These are phyloP conservation scores for Sepioteuthis lessoniana DNA, from an alignment of 2,888 invertebrate species.

Conservation along the genomic window DNA sequence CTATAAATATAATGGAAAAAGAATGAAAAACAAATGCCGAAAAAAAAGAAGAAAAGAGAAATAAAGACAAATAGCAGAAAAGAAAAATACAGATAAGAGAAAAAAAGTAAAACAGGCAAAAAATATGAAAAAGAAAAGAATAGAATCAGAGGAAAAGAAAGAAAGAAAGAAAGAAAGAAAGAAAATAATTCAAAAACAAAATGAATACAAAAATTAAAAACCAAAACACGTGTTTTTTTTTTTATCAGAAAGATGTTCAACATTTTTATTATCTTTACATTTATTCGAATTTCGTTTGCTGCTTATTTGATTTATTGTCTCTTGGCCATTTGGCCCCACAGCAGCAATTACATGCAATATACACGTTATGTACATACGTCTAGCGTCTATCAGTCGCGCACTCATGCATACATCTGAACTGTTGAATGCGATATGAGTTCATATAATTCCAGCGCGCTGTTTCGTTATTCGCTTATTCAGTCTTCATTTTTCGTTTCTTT, in stretches of 20 bases:
- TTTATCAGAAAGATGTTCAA: slow-evolving; percentile 23
- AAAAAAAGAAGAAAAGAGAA: not conserved
- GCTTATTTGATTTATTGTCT: not conserved
- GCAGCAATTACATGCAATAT: not conserved
- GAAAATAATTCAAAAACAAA: not conserved
- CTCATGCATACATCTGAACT: not conserved
- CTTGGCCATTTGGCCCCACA: not conserved
- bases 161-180: not conserved
- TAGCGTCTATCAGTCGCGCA: not conserved
- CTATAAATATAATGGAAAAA: not conserved
- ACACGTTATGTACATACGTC: not conserved
- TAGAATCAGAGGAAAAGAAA: not conserved
- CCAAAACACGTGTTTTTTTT: not conserved
- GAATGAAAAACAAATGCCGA: not conserved
- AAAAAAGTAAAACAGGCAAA: not conserved
- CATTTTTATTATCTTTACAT: slow-evolving; percentile 33
- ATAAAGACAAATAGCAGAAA: not conserved
- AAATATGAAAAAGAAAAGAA: not conserved
- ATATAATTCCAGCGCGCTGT: not conserved
- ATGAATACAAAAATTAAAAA: no score
- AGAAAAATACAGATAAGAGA: not conserved
- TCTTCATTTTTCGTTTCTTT: not conserved
- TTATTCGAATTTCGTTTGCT: not conserved
- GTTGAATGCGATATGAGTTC: not conserved
- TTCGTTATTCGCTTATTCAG: not conserved